Evolutionary conservation across 2,797 vertebrate genomes (phyloP), one percentile per base, ranked within the genome.

Genomic region (Amblyraja radiata): DNA sequence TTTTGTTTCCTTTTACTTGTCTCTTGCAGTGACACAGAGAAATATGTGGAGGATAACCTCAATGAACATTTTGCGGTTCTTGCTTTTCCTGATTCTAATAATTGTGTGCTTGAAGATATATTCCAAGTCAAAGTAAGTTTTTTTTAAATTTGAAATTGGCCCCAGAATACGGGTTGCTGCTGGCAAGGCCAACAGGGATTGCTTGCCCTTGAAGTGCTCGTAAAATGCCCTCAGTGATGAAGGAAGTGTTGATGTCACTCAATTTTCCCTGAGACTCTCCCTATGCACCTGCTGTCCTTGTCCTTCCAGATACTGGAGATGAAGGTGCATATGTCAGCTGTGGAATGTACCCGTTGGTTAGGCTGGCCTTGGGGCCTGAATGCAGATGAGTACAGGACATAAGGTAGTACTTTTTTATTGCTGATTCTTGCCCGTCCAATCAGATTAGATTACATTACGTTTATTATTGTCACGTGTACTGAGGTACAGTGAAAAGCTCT

Each of bases 71-170:
- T 93, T 96, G 94, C 95, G 96, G 11, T 86, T 96, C 0, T 5
- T 94, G 0, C 94, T 96, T 90, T 93, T 96, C 76, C 88, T 95
- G 36, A 93, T 96, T 0, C 93, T 96, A 1, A 93, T 94, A 25
- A 68, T 95, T 94, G 95, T 95, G 0, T 94, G 94, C 54, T 94
- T 96, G 94, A 96, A 96, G 84, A 95, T 96, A 93, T 93, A 95
- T 46, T 94, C 95, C 71, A 94, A 94, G 95, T 94, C 95, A 65
- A 94, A 94, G 95, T 95, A 73, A 94, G 95, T 93, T 54, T 28
- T 25, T 28, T 63, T 28, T 63, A 28, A 11, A 14, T 11, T 63
- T 23, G 54, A 6, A 8, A 63, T 14, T 25, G 32, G n/a, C 18
- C 16, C 81, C 58, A 9, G 28, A 4, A 16, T 63, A 58, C 1